Evolutionary conservation across 2,113 vertebrate genomes (phyloP).

Genomic region (Felis chaus): DNA sequence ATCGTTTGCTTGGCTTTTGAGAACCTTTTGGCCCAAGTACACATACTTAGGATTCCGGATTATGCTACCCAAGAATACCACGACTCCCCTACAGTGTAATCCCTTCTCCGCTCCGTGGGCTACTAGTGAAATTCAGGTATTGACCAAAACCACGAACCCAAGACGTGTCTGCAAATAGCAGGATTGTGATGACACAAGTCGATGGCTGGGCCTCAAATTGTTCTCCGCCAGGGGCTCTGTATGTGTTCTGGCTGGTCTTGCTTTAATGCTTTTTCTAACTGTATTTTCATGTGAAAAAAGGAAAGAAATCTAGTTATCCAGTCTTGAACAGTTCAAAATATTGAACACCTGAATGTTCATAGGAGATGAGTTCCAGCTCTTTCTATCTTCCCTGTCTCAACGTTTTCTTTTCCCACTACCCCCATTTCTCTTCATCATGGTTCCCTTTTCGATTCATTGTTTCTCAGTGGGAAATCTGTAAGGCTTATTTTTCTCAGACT

Average conservation of each 20-base stretch:
- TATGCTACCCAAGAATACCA: neutral
- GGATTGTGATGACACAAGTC: neutral
- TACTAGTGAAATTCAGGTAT: neutral
- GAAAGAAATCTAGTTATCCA: neutral
- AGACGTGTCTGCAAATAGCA: neutral
- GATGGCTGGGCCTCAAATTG: neutral
- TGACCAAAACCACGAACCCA: neutral
- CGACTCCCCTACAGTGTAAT: neutral
- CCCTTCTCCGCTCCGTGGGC: neutral
- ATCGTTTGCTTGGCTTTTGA: conserved; percentile 44
- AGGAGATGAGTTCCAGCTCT: neutral
- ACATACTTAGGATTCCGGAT: neutral
- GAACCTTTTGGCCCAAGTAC: neutral
- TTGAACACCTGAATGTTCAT: neutral
- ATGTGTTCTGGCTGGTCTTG: neutral
- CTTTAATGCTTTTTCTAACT: neutral
- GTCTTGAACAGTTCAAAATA: neutral
- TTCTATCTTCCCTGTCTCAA: neutral
- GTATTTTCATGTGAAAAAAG: neutral
- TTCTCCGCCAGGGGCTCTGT: neutral
- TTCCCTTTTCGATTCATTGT: neutral
- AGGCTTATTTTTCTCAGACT: neutral
- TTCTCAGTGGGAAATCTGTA: neutral
- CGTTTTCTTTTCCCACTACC: neutral
- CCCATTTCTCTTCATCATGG: too few species aligned